Base-by-base conservation (phyloP, 2,113 vertebrate genomes). In the Sprattus sprattus region DNA sequence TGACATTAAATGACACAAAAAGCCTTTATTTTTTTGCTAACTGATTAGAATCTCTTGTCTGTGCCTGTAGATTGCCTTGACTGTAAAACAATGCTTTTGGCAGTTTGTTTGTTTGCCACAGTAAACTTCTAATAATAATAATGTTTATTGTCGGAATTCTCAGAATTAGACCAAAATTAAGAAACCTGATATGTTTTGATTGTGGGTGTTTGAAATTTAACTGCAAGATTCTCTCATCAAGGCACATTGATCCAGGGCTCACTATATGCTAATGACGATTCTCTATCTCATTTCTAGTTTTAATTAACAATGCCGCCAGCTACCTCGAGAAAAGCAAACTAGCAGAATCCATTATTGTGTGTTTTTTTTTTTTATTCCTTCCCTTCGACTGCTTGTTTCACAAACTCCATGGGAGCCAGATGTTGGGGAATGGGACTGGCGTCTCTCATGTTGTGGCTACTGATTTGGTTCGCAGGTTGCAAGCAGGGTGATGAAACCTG, bases 261-360 rank as follows among this genome's bases (percentile, higher is more conserved):
- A 87, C 32, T 90, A 81, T 81, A 54, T 83, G 89, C 81, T 86
- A 87, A 91, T 91, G 85, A 54, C 84, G 57, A 20, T 49, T 28
- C 83, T 50, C 86, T 89, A 86, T 89, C 87, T 88, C 82, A 67
- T 89, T 89, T 60, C 7, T 86, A 83, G 89, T 88, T 86, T 50
- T 90, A 90, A 93, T 93, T 89, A 91, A 87, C 82, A 90, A 82
- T 44, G 83, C 82, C 85, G 86, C n/a, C 71, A 90, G 87, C 75
- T 84, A 89, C 89, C 87, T 82, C 84, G 71, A 82, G 83, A 25
- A 89, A 91, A 89, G 90, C 71, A 84, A 82, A 71, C 84, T 85
- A 87, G 78, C 60, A 28, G 80, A 89, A 88, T 52, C 71, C 88
- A 91, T 91, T 83, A 87, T 81, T 88, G 80, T 81, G 45, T 13